Percentiles rank a stretch among this genome's conserved stretches.
phyloP scores from a whole-genome alignment of 2,113 vertebrate species.

The Rissa tridactyla region DNA sequence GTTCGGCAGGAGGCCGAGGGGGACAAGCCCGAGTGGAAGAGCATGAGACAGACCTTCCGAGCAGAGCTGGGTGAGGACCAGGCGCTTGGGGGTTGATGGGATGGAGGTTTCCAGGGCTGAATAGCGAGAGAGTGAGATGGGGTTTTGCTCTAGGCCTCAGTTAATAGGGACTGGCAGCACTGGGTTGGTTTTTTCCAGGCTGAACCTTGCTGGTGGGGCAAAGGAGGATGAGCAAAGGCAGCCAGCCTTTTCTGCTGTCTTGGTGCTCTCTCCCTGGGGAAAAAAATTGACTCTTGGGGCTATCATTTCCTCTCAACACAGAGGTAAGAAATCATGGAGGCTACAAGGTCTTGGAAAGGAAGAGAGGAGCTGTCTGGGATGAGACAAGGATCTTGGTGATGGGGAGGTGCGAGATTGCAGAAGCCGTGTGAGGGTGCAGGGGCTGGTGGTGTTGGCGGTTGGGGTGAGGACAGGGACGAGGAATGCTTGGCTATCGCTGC shows the following conservation, averaged over 20 bases:
- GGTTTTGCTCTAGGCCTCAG: neutral
- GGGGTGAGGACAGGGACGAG: neutral
- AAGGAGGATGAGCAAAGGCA: neutral
- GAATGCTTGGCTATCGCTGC: neutral
- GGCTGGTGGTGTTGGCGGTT: neutral
- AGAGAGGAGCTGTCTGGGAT: neutral
- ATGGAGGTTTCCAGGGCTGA: neutral
- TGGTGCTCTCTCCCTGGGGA: too few species aligned
- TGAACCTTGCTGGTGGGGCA: neutral
- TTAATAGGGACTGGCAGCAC: neutral
- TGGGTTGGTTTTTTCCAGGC: neutral
- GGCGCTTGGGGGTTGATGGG: accelerated
- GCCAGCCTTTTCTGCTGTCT: neutral
- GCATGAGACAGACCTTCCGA: slow-evolving; percentile 89
- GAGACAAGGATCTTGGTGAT: neutral
- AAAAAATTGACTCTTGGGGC: accelerated
- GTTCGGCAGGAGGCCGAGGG: slow-evolving; percentile 89
- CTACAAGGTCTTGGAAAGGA: neutral
- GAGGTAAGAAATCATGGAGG: neutral
- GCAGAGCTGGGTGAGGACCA: slow-evolving; percentile 85
- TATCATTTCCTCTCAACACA: neutral
- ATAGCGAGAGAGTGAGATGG: accelerated
- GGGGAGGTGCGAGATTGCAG: neutral
- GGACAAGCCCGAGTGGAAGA: slow-evolving; percentile 89
- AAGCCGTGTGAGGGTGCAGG: neutral